Evolutionary conservation across 2,888 invertebrate genomes (phyloP).

Genomic region (Morinoia aosen): DNA sequence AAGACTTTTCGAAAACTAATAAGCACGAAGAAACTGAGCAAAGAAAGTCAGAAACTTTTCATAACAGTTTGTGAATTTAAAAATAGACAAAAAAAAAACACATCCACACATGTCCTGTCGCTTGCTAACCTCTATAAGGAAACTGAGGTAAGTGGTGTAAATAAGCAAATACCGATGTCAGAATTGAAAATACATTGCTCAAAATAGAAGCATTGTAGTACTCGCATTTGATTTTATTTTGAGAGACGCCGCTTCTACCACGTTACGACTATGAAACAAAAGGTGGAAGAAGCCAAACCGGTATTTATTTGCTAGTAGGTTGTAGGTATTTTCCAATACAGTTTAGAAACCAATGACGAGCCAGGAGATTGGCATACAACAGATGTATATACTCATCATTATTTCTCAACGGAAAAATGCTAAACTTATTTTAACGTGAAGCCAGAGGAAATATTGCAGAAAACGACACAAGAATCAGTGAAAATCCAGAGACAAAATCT

Average conservation of each 20-base stretch:
- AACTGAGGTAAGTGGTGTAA: neutral
- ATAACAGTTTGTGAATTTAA: neutral
- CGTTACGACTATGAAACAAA: neutral
- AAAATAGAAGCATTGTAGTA: no score
- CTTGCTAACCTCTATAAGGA: neutral
- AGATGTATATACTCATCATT: no score
- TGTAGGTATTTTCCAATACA: neutral
- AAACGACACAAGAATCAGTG: neutral
- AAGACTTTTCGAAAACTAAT: neutral
- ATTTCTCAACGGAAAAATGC: no score
- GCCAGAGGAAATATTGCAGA: neutral
- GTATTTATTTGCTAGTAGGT: neutral
- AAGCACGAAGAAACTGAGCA: neutral
- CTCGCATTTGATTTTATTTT: no score
- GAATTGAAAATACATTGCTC: no score
- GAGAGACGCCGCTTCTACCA: no score
- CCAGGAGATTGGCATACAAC: neutral
- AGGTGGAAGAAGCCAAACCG: neutral
- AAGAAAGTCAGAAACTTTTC: neutral
- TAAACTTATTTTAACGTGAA: neutral
- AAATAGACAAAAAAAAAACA: neutral
- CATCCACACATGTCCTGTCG: neutral
- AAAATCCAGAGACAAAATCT: neutral
- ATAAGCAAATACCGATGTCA: no score
- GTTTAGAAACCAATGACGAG: neutral